Evolutionary conservation across 2,797 vertebrate genomes (phyloP), one percentile per base, ranked within the genome.

Genomic region (Micromesistius poutassou): DNA sequence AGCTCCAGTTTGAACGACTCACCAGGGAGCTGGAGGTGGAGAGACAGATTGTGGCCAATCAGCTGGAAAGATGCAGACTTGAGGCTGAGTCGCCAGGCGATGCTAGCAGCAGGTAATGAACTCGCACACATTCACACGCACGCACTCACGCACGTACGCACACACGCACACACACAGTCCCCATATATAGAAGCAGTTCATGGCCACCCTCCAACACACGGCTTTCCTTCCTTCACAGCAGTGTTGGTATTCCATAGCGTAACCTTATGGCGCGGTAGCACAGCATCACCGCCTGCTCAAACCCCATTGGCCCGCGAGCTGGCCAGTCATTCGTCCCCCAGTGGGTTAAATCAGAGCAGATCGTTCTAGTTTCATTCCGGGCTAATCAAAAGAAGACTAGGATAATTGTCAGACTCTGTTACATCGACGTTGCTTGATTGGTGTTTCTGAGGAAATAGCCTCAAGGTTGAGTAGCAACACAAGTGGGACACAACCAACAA

Each of bases 31-130:
- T 99, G 92, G 98, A 99, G 92, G 97, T 97, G 93, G 98, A 99
- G 95, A 96, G 97, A 94, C 97, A 99, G 95, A 98, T 98, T 95
- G 96, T 98, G 94, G 97, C 97, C 95, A 98, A 96, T 97, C 98
- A 99, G 94, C 96, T 99, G 94, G 97, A 99, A 94, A 95, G 97
- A 97, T 99, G 97, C 95, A 95, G 97, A 94, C 95, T 99, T 79
- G 97, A 95, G 94, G 95, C 96, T 84, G 97, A 99, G 91, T 99
- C 98, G 77, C 97, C 97, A 83, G 98, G 95, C 90, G 91, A 95
- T 90, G 96, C 94, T 93, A 99, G 97, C 94, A 97, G 96, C 96
- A 98, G 98, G 98, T 99, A 97, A 90, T 92, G 85, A 89, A 89
- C 90, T 83, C 74, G 77, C 71, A 19, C 73, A 75, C 71, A 40